phyloP scores from a whole-genome alignment of 2,888 invertebrate species.

The Halocaridina rubra region DNA sequence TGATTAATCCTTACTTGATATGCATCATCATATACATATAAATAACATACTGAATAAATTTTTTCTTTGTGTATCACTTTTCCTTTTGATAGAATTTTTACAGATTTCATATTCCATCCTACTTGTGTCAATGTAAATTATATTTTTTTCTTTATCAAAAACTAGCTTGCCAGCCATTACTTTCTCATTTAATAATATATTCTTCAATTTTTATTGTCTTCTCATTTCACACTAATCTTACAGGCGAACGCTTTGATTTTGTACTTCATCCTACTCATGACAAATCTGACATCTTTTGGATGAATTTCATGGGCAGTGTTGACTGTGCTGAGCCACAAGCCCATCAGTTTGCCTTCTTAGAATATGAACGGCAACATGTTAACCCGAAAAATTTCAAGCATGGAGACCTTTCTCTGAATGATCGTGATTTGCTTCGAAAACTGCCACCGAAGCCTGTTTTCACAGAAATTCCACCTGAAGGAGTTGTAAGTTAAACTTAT shows the following conservation, averaged over 20 bases:
- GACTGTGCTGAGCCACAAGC: constrained; percentile 83
- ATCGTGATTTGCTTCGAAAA: background rate
- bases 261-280: constrained; percentile 73
- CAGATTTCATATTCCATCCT: no score
- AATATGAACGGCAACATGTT: constrained; percentile 74
- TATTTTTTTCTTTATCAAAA: no score
- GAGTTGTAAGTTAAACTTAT: constrained; percentile 75
- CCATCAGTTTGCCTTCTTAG: constrained; percentile 84
- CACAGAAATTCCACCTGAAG: constrained; percentile 70
- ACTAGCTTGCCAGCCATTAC: no score
- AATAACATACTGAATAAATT: no score
- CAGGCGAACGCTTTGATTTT: constrained; percentile 78
- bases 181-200: no score
- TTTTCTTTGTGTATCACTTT: no score
- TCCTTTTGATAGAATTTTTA: no score
- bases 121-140: no score
- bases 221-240: background rate
- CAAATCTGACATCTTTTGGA: constrained; percentile 84
- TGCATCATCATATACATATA: no score
- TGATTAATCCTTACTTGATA: no score
- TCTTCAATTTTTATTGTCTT: no score
- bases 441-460: constrained; percentile 63
- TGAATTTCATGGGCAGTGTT: constrained; percentile 85
- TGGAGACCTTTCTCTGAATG: background rate
- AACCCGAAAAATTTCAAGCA: background rate